A percentile compares a stretch with the other conserved stretches of the same genome.
Evolutionary conservation across 2,888 invertebrate genomes (phyloP).

Genomic region (Cosmopolites sordidus): DNA sequence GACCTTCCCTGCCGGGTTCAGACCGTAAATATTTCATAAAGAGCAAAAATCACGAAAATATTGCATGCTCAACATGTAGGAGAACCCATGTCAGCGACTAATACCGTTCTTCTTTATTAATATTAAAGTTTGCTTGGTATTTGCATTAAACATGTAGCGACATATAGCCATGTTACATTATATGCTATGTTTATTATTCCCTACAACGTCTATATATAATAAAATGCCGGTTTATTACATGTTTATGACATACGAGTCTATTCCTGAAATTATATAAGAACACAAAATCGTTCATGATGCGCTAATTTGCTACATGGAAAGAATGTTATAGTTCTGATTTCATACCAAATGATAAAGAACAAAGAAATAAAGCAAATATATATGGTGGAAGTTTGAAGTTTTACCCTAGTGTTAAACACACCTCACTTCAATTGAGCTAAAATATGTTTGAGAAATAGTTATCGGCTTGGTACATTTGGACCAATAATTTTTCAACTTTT

Average conservation of each 20-base stretch:
- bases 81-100: conserved; percentile 36
- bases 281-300: conserved; percentile 2
- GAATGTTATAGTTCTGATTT: neutral
- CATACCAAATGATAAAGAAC: no score
- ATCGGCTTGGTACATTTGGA: no score
- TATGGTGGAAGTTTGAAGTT: no score
- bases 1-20: neutral
- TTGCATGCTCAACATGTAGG: conserved; percentile 38
- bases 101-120: conserved; percentile 46
- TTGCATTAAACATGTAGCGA: conserved; percentile 38
- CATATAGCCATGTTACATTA: conserved; percentile 28
- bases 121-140: conserved; percentile 41
- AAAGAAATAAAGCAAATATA: no score
- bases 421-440: no score
- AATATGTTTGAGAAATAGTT: no score
- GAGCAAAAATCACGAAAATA: conserved; percentile 41
- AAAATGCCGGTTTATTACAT: conserved; percentile 34
- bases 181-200: conserved; percentile 30
- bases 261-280: conserved; percentile 13
- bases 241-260: conserved; percentile 27
- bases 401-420: no score
- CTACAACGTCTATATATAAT: conserved; percentile 28
- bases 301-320: conserved; percentile 8
- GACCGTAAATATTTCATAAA: conserved; percentile 34
- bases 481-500: no score